Evolutionary conservation across 2,797 vertebrate species (phyloP).

Genomic region (Bryconaethiops microstoma): DNA sequence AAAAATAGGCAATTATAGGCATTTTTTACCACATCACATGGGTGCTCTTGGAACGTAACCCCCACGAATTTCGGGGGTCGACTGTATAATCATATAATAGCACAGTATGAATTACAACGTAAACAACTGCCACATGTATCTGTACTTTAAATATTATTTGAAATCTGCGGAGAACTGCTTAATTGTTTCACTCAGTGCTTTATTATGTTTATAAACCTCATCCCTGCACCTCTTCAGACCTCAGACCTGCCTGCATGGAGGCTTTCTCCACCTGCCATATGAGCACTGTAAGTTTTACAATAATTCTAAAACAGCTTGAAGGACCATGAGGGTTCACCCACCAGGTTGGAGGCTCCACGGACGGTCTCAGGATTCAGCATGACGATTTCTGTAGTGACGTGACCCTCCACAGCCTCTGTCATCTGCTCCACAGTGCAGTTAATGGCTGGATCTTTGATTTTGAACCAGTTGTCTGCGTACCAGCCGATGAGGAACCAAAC

Average conservation of each 20-base stretch:
- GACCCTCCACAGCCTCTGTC: conserved; percentile 93
- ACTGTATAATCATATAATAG: no score
- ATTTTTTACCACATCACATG: no score
- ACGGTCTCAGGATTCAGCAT: conserved; percentile 96
- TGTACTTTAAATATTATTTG: no score
- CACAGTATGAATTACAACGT: no score
- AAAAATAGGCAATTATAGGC: no score
- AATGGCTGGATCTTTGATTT: conserved; percentile 91
- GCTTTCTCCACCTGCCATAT: not conserved
- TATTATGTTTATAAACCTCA: no score
- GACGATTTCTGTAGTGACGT: conserved; percentile 95
- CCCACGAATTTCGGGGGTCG: no score
- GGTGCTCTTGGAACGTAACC: no score
- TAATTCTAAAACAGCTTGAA: not conserved
- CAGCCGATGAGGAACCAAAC: conserved; percentile 98
- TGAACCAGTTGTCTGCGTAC: conserved; percentile 98
- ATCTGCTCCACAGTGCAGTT: conserved; percentile 96
- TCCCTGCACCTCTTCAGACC: no score
- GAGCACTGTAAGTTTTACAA: not conserved
- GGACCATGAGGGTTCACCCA: conserved; percentile 57
- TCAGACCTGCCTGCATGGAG: not conserved
- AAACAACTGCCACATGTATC: no score
- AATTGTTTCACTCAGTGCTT: no score
- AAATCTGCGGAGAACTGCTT: no score
- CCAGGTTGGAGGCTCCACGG: conserved; percentile 93